Evolutionary conservation across 2,113 vertebrate species (phyloP).

Genomic region (Turdus rufiventris): DNA sequence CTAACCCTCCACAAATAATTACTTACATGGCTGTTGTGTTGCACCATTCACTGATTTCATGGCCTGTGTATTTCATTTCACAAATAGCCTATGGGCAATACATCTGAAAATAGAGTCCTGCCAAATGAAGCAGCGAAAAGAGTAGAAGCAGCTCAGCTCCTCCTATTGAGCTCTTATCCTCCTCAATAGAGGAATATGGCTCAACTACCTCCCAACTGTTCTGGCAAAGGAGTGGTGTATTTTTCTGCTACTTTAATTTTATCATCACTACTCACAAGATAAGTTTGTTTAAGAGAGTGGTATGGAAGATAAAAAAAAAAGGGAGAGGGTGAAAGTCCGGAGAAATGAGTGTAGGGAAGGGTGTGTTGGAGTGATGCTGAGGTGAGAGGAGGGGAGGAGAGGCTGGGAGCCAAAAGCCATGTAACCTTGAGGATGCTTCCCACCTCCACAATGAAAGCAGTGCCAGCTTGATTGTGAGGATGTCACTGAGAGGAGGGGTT

Average conservation of each 20-base stretch:
- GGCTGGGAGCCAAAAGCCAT: not conserved
- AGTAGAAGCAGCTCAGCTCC: not conserved
- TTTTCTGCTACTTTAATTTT: not conserved
- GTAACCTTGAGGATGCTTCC: not conserved
- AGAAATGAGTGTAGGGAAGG: not conserved
- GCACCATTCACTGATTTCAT: not conserved
- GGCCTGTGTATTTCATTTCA: not conserved
- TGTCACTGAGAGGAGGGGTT: not conserved
- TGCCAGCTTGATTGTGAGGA: not conserved
- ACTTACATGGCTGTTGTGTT: not conserved
- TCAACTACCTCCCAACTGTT: not conserved
- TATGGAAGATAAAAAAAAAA: not conserved
- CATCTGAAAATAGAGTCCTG: not conserved
- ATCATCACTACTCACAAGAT: not conserved
- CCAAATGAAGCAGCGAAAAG: not conserved
- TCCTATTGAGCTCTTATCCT: not conserved
- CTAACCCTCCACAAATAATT: not conserved
- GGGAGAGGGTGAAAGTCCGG: not conserved
- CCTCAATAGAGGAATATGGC: not conserved
- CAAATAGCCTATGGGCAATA: not conserved
- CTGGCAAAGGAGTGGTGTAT: not conserved
- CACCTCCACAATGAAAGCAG: not conserved
- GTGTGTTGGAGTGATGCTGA: not conserved
- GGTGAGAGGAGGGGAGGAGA: not conserved
- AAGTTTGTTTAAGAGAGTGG: not conserved